A percentile compares a stretch with the other conserved stretches of the same genome.
phyloP scores from a whole-genome alignment of 2,888 invertebrate genomes.

The Lycia hirtaria region DNA sequence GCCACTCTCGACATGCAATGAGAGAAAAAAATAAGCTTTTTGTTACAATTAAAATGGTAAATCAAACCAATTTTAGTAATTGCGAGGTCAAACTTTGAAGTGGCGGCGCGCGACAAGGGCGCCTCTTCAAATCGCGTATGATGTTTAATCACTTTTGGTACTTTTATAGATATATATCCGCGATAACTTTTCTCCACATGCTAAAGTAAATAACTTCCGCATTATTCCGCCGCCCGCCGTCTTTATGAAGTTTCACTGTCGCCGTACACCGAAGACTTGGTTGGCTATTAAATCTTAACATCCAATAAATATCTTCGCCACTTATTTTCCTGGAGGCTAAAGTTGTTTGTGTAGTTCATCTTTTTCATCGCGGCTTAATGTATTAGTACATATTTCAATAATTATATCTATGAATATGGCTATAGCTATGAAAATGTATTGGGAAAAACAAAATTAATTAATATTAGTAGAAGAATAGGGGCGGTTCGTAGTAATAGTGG shows the following conservation, averaged over 20 bases:
- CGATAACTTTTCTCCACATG: conserved; percentile 11
- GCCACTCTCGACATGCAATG: conserved; percentile 65
- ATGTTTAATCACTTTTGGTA: conserved; percentile 66
- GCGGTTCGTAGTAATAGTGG: too few relatives aligned
- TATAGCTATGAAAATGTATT: too few relatives aligned
- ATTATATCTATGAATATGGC: conserved; percentile 28
- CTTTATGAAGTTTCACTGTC: conserved; percentile 20
- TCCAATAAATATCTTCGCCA: conserved; percentile 34
- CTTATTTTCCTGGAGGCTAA: conserved; percentile 32
- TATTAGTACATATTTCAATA: conserved; percentile 28
- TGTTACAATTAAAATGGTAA: conserved; percentile 85
- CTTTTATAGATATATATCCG: conserved; percentile 49
- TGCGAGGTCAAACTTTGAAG: conserved; percentile 83
- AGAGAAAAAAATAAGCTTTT: conserved; percentile 84
- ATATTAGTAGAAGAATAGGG: too few relatives aligned
- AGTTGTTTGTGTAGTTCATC: conserved; percentile 38
- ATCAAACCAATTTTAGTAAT: conserved; percentile 86
- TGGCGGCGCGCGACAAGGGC: conserved; percentile 65
- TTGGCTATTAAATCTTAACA: conserved; percentile 22
- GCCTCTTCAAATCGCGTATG: conserved; percentile 70
- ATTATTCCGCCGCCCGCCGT: conserved; percentile 10
- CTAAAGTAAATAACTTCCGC: conserved; percentile 5
- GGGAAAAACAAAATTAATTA: too few relatives aligned
- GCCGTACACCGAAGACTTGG: too few relatives aligned
- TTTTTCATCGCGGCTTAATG: conserved; percentile 32